Conservation (phyloP, 2,888 invertebrate genomes). For the Epirrita christyi region DNA sequence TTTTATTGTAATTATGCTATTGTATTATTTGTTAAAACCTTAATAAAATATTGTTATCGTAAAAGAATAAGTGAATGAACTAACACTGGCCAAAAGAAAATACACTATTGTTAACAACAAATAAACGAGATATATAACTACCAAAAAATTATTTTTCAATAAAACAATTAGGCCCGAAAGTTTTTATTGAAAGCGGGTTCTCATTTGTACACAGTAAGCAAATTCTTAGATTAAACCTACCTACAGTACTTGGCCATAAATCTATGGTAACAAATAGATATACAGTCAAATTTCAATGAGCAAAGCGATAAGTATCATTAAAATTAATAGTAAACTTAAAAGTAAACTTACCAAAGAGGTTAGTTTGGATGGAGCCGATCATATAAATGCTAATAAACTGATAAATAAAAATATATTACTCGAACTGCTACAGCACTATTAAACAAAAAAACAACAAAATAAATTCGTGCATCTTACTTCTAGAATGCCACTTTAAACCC, state of each 20-base stretch:
- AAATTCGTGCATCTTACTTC: slow-evolving; percentile 82
- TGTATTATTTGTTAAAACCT: slow-evolving; percentile 59
- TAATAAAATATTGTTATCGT: slow-evolving; percentile 62
- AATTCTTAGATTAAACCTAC: slow-evolving; percentile 68
- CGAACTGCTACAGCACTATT: slow-evolving; percentile 69
- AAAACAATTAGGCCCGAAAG: slow-evolving; percentile 61
- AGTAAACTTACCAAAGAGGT: slow-evolving; percentile 46
- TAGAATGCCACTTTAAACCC: slow-evolving; percentile 72
- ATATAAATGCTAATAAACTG: slow-evolving; percentile 55
- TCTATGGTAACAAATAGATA: slow-evolving; percentile 81
- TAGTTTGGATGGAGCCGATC: slow-evolving; percentile 70
- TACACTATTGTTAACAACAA: slow-evolving; percentile 51
- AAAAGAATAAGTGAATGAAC: slow-evolving; percentile 60
- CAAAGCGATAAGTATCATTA: slow-evolving; percentile 56
- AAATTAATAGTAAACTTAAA: slow-evolving; percentile 44
- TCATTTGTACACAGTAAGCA: slow-evolving; percentile 74
- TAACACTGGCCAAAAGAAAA: slow-evolving; percentile 69
- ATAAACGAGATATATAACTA: slow-evolving; percentile 49
- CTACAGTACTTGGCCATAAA: slow-evolving; percentile 79
- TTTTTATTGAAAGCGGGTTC: slow-evolving; percentile 57
- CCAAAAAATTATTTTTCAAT: slow-evolving; percentile 47
- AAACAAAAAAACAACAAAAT: slow-evolving; percentile 78
- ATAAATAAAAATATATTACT: slow-evolving; percentile 74
- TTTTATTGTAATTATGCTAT: slow-evolving; percentile 71
- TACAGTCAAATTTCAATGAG: slow-evolving; percentile 68